Evolutionary conservation across 2,797 vertebrate species (phyloP).

Genomic region (Enteromius afrohamiltoni): DNA sequence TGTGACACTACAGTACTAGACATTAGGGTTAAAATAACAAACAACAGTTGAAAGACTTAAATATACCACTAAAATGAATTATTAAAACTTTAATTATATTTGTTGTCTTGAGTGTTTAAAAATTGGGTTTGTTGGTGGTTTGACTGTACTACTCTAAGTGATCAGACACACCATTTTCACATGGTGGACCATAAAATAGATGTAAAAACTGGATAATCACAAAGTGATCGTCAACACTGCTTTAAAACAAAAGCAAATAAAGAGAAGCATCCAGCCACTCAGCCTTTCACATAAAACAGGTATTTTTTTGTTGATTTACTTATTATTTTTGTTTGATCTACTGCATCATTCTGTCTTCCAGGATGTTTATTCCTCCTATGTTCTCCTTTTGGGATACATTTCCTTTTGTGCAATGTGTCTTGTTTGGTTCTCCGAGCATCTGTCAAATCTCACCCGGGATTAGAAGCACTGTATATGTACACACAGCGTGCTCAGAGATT

Average conservation of each 20-base stretch:
- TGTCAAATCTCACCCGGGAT: constrained; percentile 56
- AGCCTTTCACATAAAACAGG: neutral
- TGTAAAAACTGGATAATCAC: neutral
- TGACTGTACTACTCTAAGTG: neutral
- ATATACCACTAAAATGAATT: neutral
- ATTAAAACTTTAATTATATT: neutral
- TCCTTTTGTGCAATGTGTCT: constrained; percentile 44
- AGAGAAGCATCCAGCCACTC: neutral
- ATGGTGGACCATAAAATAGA: neutral
- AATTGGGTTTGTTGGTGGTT: neutral
- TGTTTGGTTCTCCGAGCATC: constrained; percentile 52
- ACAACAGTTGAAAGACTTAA: neutral
- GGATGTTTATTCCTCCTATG: constrained; percentile 44
- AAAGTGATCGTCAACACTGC: neutral
- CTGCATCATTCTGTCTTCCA: constrained; percentile 4
- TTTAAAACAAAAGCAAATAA: neutral
- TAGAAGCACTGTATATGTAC: constrained; percentile 42
- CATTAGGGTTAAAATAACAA: too few relatives aligned
- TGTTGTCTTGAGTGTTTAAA: neutral
- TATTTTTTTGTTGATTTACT: constrained; percentile 2
- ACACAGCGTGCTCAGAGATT: constrained; percentile 39
- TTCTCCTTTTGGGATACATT: constrained; percentile 36
- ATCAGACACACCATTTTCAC: neutral
- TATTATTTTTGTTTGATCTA: neutral
- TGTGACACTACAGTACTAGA: neutral